Conservation (phyloP, 1,140 invertebrate species). For the Gyrodactylus salaris region DNA sequence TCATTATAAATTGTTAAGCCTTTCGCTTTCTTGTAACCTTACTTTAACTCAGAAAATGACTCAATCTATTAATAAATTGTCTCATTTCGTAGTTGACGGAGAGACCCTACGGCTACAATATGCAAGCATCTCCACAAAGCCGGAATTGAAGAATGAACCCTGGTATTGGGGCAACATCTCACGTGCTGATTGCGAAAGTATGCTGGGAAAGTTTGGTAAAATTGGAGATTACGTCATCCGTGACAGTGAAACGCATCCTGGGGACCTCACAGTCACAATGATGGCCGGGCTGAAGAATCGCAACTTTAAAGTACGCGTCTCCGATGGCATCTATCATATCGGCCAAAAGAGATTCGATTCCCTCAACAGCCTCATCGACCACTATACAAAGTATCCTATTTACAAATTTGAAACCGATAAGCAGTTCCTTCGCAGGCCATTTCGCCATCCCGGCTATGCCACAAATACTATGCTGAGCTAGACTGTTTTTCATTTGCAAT, state of each 20-base stretch:
- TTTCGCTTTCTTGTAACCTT: no score
- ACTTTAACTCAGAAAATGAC: no score
- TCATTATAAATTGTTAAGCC: no score
- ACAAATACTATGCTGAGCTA: neutral
- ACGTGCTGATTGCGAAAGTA: conserved; percentile 59
- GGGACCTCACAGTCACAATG: conserved; percentile 80
- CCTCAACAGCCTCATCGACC: conserved; percentile 73
- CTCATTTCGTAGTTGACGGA: neutral
- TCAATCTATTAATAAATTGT: no score
- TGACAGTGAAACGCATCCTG: conserved; percentile 89
- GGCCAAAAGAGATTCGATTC: conserved; percentile 81
- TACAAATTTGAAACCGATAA: conserved; percentile 30
- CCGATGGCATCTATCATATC: conserved; percentile 71
- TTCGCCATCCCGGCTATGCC: conserved; percentile 9
- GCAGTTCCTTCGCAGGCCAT: conserved; percentile 17
- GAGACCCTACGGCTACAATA: neutral
- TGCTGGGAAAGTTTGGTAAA: conserved; percentile 61
- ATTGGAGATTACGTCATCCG: conserved; percentile 91
- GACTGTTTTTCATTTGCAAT: no score
- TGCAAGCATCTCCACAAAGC: neutral
- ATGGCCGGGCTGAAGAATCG: conserved; percentile 88
- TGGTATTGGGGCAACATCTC: conserved; percentile 92
- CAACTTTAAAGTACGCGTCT: conserved; percentile 49
- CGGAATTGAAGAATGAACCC: conserved; percentile 13
- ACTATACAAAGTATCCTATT: conserved; percentile 88